phyloP scores from a whole-genome alignment of 1,140 invertebrate genomes.

The Pogonomyrmex barbatus region DNA sequence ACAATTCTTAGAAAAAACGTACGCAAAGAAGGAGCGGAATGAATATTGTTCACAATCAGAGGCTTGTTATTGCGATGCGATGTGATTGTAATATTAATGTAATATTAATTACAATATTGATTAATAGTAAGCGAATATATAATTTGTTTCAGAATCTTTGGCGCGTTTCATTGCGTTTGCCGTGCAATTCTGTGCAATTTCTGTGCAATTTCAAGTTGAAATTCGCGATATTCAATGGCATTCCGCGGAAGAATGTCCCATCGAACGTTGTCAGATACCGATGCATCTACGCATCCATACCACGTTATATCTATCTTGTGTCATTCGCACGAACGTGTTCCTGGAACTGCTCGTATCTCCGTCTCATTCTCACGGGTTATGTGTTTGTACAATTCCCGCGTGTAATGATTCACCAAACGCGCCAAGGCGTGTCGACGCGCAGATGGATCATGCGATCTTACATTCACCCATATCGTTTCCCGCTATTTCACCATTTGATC shows the following conservation, averaged over 20 bases:
- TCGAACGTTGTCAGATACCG: background rate
- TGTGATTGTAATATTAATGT: background rate
- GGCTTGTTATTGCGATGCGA: background rate
- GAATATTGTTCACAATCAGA: background rate
- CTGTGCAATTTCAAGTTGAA: background rate
- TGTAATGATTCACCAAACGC: conserved; percentile 39
- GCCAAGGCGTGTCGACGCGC: conserved; percentile 12
- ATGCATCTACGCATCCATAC: background rate
- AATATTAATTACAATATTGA: conserved; percentile 4
- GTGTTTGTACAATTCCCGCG: conserved; percentile 29
- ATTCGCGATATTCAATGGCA: background rate
- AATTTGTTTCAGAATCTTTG: background rate
- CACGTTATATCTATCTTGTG: background rate
- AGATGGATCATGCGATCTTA: conserved; percentile 27
- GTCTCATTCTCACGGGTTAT: conserved; percentile 15
- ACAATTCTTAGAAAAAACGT: conserved; percentile 2
- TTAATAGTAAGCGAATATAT: background rate
- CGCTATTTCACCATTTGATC: background rate
- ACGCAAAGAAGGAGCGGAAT: background rate
- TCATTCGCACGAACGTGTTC: background rate
- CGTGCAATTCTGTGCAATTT: background rate
- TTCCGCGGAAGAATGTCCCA: background rate
- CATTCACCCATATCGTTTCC: conserved; percentile 18
- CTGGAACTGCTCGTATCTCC: background rate
- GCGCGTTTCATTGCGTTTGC: background rate